These are phyloP conservation scores for Heliocidaris tuberculata DNA, from an alignment of 35 echinoderm and acorn worm species.

Conservation along the genomic window DNA sequence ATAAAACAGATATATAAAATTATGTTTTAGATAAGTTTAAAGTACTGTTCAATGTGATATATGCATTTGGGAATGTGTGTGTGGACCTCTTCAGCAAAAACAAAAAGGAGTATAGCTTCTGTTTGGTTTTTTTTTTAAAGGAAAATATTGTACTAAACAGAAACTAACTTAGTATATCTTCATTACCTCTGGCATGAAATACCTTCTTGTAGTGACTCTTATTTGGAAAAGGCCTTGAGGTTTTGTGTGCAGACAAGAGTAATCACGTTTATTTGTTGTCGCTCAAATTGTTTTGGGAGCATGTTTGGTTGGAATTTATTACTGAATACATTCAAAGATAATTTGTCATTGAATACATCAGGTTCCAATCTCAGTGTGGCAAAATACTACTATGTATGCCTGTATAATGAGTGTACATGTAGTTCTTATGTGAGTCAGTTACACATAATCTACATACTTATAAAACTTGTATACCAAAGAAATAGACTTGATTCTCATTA, in stretches of 20 bases:
- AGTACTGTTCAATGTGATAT: not conserved
- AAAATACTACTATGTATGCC: not conserved
- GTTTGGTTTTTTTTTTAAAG: not conserved
- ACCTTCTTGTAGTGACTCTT: no score
- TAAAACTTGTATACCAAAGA: not conserved
- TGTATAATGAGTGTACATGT: not conserved
- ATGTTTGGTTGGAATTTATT: no score
- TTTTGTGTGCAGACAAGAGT: no score
- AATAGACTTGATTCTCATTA: not conserved
- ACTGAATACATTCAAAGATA: no score
- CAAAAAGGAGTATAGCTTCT: not conserved
- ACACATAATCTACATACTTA: not conserved
- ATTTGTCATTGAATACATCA: not conserved
- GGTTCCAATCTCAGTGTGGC: not conserved
- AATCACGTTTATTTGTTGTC: no score
- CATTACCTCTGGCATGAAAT: no score
- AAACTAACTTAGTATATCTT: not conserved
- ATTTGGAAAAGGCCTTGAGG: no score
- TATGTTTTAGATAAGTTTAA: not conserved
- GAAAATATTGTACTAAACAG: not conserved
- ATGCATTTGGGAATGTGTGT: not conserved
- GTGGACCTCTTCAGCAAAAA: not conserved
- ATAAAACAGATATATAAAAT: not conserved
- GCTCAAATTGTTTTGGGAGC: no score
- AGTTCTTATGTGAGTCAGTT: not conserved